phyloP scores from a whole-genome alignment of 2,797 vertebrate species.

The Hozukius guyotensis region DNA sequence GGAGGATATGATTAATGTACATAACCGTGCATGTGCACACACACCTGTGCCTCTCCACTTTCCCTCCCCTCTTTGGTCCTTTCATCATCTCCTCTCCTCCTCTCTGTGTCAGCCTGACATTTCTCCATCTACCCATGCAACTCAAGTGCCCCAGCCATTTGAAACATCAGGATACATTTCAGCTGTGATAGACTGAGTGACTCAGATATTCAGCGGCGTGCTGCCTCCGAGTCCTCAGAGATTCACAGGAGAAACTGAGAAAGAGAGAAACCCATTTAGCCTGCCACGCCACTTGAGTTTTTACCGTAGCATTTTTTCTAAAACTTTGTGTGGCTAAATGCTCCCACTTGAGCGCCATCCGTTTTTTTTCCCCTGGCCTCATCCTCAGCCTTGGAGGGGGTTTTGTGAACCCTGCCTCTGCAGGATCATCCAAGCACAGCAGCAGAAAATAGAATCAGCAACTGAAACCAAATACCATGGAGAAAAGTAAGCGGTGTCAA shows the following conservation, averaged over 20 bases:
- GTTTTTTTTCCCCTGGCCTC: slow-evolving; percentile 29
- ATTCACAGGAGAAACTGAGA: slow-evolving; percentile 68
- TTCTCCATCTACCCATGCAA: slow-evolving; percentile 61
- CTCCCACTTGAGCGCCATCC: slow-evolving; percentile 63
- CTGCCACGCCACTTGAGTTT: slow-evolving; percentile 65
- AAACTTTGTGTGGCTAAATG: slow-evolving; percentile 73
- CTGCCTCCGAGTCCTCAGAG: slow-evolving; percentile 73
- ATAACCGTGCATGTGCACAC: slow-evolving; percentile 18
- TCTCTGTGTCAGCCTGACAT: slow-evolving; percentile 49
- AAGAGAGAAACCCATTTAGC: slow-evolving; percentile 73
- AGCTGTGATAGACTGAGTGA: slow-evolving; percentile 66
- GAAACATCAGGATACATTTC: slow-evolving; percentile 76
- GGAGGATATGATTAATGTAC: slow-evolving; percentile 58
- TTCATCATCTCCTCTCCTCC: slow-evolving; percentile 45
- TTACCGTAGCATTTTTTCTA: slow-evolving; percentile 53
- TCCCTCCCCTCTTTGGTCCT: slow-evolving; percentile 37
- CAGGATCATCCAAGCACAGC: slow-evolving; percentile 48
- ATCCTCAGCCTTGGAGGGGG: slow-evolving; percentile 26
- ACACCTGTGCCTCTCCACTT: slow-evolving; percentile 39
- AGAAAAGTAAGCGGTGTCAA: slow-evolving; percentile 24
- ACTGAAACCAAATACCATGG: slow-evolving; percentile 33
- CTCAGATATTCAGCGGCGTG: slow-evolving; percentile 64
- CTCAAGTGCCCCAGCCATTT: slow-evolving; percentile 69
- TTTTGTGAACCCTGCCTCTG: slow-evolving; percentile 40
- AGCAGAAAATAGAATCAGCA: slow-evolving; percentile 50